These are phyloP conservation scores for Hapalemur alaotrensis DNA, from an alignment of 2,797 vertebrate genomes.

Conservation along the genomic window DNA sequence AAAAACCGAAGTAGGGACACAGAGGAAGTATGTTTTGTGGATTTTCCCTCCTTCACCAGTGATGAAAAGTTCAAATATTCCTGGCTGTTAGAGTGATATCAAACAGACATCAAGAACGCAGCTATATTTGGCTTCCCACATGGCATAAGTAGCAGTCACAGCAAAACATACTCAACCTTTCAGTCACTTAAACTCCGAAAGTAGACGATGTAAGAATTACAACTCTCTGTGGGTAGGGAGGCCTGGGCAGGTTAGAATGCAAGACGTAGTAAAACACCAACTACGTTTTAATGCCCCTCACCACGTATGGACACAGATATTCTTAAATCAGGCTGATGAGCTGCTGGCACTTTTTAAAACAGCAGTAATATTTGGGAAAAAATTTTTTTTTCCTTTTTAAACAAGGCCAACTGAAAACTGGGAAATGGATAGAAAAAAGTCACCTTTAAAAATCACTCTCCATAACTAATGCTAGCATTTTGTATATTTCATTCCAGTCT, in stretches of 20 bases:
- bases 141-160: background rate
- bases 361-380: background rate
- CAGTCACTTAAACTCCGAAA: background rate
- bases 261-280: background rate
- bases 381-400: background rate
- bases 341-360: background rate
- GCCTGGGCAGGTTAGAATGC: background rate
- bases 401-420: background rate
- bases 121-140: background rate
- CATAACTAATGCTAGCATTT: background rate
- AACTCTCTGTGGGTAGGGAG: background rate
- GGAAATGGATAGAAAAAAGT: background rate
- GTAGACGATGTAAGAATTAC: background rate
- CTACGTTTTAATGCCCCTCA: background rate
- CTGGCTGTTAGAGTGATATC: conserved; percentile 23
- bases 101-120: conserved; percentile 44
- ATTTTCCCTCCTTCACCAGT: background rate
- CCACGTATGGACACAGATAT: background rate
- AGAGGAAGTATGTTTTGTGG: background rate
- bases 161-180: background rate
- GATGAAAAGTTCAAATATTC: conserved; percentile 25
- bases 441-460: background rate
- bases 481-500: background rate
- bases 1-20: background rate
- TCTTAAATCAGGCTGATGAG: background rate